Conservation (phyloP, 1,140 invertebrate species). For the Muscidifurax raptorellus region DNA sequence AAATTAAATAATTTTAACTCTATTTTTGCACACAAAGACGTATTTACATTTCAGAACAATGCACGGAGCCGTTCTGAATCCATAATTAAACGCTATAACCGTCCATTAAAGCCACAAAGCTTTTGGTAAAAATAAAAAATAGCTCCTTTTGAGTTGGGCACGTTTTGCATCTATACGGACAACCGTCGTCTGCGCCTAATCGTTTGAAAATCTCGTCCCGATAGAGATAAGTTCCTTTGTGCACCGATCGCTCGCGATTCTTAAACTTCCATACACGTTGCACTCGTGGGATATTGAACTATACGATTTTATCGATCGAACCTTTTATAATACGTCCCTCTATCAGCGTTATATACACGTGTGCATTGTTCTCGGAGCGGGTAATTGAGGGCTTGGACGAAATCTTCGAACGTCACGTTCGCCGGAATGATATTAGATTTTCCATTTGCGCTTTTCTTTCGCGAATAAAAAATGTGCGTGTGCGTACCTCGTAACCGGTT, state of each 20-base stretch:
- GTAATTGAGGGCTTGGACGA: neutral
- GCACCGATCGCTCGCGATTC: conserved; percentile 15
- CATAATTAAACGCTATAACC: neutral
- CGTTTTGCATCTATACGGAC: neutral
- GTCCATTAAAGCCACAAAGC: neutral
- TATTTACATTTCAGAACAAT: neutral
- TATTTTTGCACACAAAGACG: neutral
- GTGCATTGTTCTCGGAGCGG: neutral
- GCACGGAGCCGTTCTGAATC: neutral
- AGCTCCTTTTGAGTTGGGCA: neutral
- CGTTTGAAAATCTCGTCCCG: neutral
- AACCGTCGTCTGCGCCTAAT: neutral
- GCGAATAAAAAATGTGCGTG: neutral
- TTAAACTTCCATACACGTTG: conserved; percentile 32
- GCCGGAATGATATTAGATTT: neutral
- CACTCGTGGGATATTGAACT: conserved; percentile 53
- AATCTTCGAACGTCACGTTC: too few relatives aligned
- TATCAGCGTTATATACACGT: neutral
- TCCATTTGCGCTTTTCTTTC: conserved; percentile 1
- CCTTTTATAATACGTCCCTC: neutral
- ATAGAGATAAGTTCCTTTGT: conserved; percentile 11
- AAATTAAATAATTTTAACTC: neutral
- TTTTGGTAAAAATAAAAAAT: neutral
- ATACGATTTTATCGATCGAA: conserved; percentile 35
- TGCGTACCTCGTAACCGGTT: conserved; percentile 62